Base-by-base conservation (phyloP, 2,888 invertebrate genomes). In the Sphaerophoria rueppellii region DNA sequence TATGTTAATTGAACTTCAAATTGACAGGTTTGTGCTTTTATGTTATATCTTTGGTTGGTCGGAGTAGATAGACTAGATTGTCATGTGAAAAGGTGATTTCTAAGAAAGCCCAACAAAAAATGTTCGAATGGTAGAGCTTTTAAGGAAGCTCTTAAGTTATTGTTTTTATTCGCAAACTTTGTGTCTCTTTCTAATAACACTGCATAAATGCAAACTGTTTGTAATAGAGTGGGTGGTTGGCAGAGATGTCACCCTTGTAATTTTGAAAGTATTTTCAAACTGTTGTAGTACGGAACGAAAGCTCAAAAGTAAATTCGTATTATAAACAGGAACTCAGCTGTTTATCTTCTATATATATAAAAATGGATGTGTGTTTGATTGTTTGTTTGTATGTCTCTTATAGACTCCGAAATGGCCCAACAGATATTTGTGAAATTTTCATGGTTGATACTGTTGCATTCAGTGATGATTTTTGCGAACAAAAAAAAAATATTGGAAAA, bases 21-120 rank as follows among this genome's bases (percentile, higher is more conserved):
- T 72, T 82, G 82, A 72, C 79, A 80, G 61, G 61, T 73, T 80
- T 67, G 60, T 61, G 77, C 55, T 82, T 61, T 77, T n/a, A 69
- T 74, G 9, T 7, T 57, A 34, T 57, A 34, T 40, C 2, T 54
- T 69, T 35, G 67, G 55, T 76, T 69, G 55, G 52, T 61, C 54
- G 61, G 65, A 65, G 65, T 24, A 69, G 74, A 61, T 79, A 73
- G 54, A 79, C 60, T 73, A 24, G 55, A 48, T 58, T 69, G 67
- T 35, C 48, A 35, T 37, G 46, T 46, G 46, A 34, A 79, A 69
- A 55, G 32, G 37, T 7, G 43, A 72, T 57, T 71, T 52, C 24
- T 40, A 34, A n/a, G 37, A 60, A 32, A 54, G 40, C 34, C 67
- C 32, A 34, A 60, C 11, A 75, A 61, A 70, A 24, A 40, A n/a